phyloP scores from a whole-genome alignment of 1,140 invertebrate species.

The Diploscapter pachys region DNA sequence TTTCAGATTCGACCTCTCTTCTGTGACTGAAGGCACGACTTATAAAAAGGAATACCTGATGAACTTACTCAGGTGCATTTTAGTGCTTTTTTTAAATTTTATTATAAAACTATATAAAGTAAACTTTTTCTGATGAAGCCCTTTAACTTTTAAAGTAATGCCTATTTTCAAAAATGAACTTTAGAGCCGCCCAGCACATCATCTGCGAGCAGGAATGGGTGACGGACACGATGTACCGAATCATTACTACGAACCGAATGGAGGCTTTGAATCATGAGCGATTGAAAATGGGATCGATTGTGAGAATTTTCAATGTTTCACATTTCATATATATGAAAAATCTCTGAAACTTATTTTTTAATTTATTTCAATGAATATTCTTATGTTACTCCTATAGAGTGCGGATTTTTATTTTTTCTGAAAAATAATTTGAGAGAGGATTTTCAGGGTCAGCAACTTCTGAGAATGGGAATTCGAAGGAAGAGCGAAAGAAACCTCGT shows the following conservation, averaged over 20 bases:
- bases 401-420: too few relatives aligned
- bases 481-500: conserved; percentile 14
- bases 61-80: too few relatives aligned
- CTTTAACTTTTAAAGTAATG: too few relatives aligned
- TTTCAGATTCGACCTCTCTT: conserved; percentile 3
- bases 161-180: background rate
- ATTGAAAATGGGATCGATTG: conserved; percentile 27
- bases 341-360: background rate
- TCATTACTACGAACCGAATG: conserved; percentile 5
- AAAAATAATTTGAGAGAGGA: too few relatives aligned
- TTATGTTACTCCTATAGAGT: background rate
- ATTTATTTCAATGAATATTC: conserved; percentile 1
- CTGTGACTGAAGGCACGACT: background rate
- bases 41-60: too few relatives aligned
- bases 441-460: conserved; percentile 25
- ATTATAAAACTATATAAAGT: too few relatives aligned
- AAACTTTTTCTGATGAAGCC: too few relatives aligned
- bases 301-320: background rate
- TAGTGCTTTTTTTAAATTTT: too few relatives aligned
- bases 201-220: conserved; percentile 38
- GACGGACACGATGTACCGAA: conserved; percentile 14
- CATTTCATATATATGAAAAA: background rate
- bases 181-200: background rate
- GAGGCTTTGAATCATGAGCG: conserved; percentile 16
- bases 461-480: conserved; percentile 16